Conservation (phyloP, 1,140 invertebrate species). For the Papilio polyxenes region DNA sequence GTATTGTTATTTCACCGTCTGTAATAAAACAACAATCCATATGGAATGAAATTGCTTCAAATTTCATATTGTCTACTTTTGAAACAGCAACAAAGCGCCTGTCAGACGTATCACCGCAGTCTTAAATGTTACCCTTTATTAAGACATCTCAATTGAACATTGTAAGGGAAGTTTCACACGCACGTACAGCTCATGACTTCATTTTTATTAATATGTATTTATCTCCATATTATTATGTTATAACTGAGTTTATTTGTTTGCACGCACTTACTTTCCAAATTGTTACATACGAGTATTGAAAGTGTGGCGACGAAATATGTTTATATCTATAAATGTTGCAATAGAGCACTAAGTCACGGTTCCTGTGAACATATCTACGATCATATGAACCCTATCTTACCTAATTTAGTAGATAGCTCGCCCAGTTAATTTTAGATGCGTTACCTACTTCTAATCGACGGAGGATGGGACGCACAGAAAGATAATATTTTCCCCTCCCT, state of each 20-base stretch:
- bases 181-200: background rate
- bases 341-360: background rate
- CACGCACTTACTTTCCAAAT: no score
- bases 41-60: slow-evolving; percentile 48
- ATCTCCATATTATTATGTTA: background rate
- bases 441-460: no score
- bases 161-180: slow-evolving; percentile 38
- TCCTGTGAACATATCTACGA: background rate
- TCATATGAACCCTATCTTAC: background rate
- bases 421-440: background rate
- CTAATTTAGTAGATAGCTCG: background rate
- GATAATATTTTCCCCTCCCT: no score
- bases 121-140: slow-evolving; percentile 61
- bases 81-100: slow-evolving; percentile 55
- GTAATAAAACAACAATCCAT: slow-evolving; percentile 9
- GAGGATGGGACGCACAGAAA: no score
- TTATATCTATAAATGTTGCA: background rate
- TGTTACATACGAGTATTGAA: no score
- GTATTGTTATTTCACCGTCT: slow-evolving; percentile 28
- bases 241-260: background rate
- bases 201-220: background rate
- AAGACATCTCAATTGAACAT: slow-evolving; percentile 62
- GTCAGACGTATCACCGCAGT: slow-evolving; percentile 63
- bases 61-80: slow-evolving; percentile 55
- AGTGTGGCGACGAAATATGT: no score